Evolutionary conservation across 2,888 invertebrate species (phyloP), one percentile per base, ranked within the genome.

Genomic region (Sinotaia quadrata): DNA sequence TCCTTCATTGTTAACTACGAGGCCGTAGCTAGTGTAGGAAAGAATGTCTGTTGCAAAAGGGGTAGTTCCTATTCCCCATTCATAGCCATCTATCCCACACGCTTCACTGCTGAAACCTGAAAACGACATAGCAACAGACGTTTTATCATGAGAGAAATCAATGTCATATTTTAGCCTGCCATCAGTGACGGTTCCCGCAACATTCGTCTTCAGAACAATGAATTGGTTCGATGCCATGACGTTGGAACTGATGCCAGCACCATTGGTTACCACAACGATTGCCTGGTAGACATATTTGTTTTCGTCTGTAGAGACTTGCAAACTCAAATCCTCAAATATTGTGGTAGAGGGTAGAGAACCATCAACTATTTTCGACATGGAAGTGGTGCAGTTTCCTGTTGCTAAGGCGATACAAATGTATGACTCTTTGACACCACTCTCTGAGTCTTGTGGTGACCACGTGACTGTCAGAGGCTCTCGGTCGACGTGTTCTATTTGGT

Each of bases 61-160:
- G 15, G 71, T 58, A 8, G 72, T 76, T 8, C 82, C 82, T 18
- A 82, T 71, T 0, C 75, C 79, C 81, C 81, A 82, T 56, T 81
- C 80, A 69, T 81, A 82, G 10, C 76, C 70, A 3, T 72, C 58
- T 7, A 82, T 80, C 49, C 75, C 76, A 62, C 82, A 82, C 8
- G 76, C 73, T 57, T 80, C 75, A 68, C 80, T 80, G 57, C 78
- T 75, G 72, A 82, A 82, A 1, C 82, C 82, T 44, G 67, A 69
- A 61, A 82, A 82, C 24, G 78, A 74, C 27, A 80, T 76, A 8
- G 77, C 80, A 12, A 82, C 54, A 4, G 82, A 78, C 12, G 78
- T 71, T 18, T 66, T 76, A 60, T 82, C 82, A 41, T 54, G 41
- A 0, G 72, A 75, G 61, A 68, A 81, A 51, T 75, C 73, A 4